Base-by-base conservation (phyloP, 2,888 invertebrate genomes). In the Nysson spinosus region DNA sequence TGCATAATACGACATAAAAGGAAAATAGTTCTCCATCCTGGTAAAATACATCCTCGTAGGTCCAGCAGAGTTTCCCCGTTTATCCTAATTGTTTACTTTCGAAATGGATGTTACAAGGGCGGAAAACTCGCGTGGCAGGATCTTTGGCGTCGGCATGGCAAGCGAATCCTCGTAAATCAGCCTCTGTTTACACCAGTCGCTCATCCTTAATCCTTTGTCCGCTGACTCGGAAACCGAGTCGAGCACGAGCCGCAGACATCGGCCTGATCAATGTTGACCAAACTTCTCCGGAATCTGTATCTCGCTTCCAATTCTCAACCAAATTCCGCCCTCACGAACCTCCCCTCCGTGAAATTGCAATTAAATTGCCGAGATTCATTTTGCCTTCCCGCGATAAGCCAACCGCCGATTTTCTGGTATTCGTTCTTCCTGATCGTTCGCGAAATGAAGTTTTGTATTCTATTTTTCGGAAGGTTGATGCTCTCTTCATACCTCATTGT, bases 131-230 rank as follows among this genome's bases (percentile, higher is more conserved):
- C 19, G 24, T 24, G n/a, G 35, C 4, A 17, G 34, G 30, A 46
- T 56, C 28, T n/a, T 24, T n/a, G 3, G 4, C 17, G 7, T 12
- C 4, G 28, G 30, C 24, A 16, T 7, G 55, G 20, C 42, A 14
- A 11, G 50, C 46, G 51, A 50, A 63, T 56, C 56, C 55, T 42
- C 63, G 58, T 56, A 72, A 74, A 74, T 75, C 75, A 69, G 49
- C 28, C 43, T 50, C 52, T 61, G 69, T 74, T 74, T 75, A 61
- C 66, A 50, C 11, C 69, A 54, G 46, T 72, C 61, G 57, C 63
- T 69, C 60, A 49, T 26, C 57, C 58, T 65, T 72, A 69, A 72
- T 72, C 65, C 63, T 54, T n/a, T 17, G 39, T 7, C 14, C 52
- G 19, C 32, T 16, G 34, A 46, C 35, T 58, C 22, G 47, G 56